Percentiles rank a stretch among this genome's conserved stretches.
phyloP scores from a whole-genome alignment of 2,797 vertebrate genomes.

The Spondyliosoma cantharus region DNA sequence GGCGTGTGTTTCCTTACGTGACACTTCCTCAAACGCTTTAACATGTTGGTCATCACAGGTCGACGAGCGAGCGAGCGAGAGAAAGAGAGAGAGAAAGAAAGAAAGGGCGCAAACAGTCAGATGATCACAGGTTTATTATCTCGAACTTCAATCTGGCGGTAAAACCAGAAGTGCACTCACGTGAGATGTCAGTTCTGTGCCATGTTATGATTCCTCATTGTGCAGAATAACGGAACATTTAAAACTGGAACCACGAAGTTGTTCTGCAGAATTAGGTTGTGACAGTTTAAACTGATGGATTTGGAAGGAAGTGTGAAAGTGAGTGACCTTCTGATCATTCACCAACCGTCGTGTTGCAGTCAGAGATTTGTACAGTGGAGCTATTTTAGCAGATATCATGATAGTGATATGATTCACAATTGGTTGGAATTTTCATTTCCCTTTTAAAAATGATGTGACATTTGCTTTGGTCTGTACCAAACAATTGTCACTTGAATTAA shows the following conservation, averaged over 20 bases:
- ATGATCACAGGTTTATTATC: not conserved
- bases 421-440: too few species aligned
- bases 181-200: not conserved
- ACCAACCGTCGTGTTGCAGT: not conserved
- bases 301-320: not conserved
- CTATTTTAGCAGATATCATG: too few species aligned
- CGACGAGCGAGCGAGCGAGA: not conserved
- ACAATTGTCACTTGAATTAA: too few species aligned
- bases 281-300: not conserved
- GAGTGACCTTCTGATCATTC: not conserved
- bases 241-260: not conserved
- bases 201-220: not conserved
- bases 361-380: not conserved
- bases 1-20: not conserved
- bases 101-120: not conserved
- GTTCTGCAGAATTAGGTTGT: not conserved
- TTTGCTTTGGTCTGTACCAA: too few species aligned
- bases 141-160: not conserved
- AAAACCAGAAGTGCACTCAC: conserved; percentile 2
- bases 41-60: not conserved
- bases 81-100: not conserved
- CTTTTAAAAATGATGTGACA: too few species aligned
- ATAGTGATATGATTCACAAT: too few species aligned
- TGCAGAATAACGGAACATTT: too few species aligned
- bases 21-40: not conserved